A percentile compares a stretch with the other conserved stretches of the same genome.
phyloP scores from a whole-genome alignment of 37 sponge, comb jelly and placozoan species.

The Amphimedon queenslandica region DNA sequence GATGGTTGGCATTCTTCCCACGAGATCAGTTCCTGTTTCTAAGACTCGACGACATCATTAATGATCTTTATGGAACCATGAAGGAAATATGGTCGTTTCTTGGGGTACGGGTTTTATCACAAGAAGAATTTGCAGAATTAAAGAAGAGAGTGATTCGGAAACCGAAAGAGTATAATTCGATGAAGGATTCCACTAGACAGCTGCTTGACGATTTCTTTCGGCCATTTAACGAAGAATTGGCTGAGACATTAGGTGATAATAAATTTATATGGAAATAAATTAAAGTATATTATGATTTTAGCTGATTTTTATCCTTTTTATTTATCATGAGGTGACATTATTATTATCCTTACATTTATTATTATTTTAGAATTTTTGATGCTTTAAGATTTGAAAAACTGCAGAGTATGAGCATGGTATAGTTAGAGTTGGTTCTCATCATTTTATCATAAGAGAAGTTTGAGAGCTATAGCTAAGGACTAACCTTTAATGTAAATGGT shows the following conservation, averaged over 20 bases:
- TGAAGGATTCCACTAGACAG: constrained; percentile 12
- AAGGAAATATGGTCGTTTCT: constrained; percentile 42
- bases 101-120: not conserved
- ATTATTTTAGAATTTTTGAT: no score
- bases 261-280: constrained; percentile 24
- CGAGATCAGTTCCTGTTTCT: constrained; percentile 45
- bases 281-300: no score
- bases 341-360: no score
- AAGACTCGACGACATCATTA: constrained; percentile 34
- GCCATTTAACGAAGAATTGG: constrained; percentile 16
- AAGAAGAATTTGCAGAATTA: constrained; percentile 13
- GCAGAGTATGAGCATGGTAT: no score
- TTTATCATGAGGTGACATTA: no score
- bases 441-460: no score
- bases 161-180: not conserved
- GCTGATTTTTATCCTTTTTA: no score
- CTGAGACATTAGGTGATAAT: not conserved
- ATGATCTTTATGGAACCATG: constrained; percentile 11
- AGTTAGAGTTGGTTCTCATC: no score
- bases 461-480: no score
- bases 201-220: constrained; percentile 23
- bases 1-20: constrained; percentile 36
- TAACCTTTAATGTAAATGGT: no score
- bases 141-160: not conserved
- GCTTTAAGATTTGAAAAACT: no score